Evolutionary conservation across 2,888 invertebrate genomes (phyloP).

Genomic region (Lasius platythorax): DNA sequence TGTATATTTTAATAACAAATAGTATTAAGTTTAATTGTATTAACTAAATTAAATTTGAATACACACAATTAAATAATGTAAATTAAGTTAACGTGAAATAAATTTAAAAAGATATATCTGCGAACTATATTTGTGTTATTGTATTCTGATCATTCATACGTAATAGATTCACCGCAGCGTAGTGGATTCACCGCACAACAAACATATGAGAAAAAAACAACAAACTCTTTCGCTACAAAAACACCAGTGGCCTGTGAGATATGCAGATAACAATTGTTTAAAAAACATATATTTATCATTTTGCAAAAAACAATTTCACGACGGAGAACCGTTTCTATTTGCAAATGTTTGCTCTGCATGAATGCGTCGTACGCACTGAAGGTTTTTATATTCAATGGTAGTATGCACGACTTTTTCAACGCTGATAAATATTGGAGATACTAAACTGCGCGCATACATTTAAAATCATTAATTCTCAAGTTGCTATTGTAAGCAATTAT

Average conservation of each 20-base stretch:
- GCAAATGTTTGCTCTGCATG: conserved; percentile 40
- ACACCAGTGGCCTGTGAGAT: conserved; percentile 35
- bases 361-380: conserved; percentile 20
- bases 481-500: not conserved
- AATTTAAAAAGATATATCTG: not conserved
- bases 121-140: conserved; percentile 20
- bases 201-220: conserved; percentile 44
- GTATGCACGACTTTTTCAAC: conserved; percentile 12
- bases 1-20: not conserved
- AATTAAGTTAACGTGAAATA: not conserved
- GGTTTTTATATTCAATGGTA: conserved; percentile 20
- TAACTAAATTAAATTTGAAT: not conserved
- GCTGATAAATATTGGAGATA: conserved; percentile 10
- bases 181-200: conserved; percentile 34
- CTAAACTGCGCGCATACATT: not conserved
- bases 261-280: conserved; percentile 34
- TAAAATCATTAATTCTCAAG: not conserved
- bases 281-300: conserved; percentile 44
- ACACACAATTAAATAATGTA: not conserved
- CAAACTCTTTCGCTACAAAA: conserved; percentile 35
- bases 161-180: conserved; percentile 26
- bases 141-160: conserved; percentile 37
- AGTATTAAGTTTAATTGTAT: not conserved
- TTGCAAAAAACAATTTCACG: conserved; percentile 37
- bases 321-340: conserved; percentile 38